These are phyloP conservation scores for Euphydryas editha DNA, from an alignment of 2,888 invertebrate genomes.

Conservation along the genomic window DNA sequence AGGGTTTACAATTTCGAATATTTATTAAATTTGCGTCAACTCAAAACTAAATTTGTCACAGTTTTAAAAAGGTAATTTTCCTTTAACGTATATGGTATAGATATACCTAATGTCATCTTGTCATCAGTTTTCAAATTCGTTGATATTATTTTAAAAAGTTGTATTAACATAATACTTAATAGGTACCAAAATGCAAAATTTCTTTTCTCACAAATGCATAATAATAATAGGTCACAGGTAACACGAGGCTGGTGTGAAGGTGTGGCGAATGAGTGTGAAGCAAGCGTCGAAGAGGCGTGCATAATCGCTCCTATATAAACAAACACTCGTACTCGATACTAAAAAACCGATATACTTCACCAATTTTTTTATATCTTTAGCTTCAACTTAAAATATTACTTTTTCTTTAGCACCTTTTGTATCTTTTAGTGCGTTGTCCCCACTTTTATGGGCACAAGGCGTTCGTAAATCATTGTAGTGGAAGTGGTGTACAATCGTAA, in stretches of 20 bases:
- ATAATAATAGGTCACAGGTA: slow-evolving; percentile 18
- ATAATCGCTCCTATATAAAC: slow-evolving; percentile 76
- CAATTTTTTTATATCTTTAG: slow-evolving; percentile 80
- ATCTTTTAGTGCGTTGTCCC: slow-evolving; percentile 82
- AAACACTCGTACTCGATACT: slow-evolving; percentile 76
- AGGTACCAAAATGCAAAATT: neutral
- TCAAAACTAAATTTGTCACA: slow-evolving; percentile 3
- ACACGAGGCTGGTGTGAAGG: slow-evolving; percentile 20
- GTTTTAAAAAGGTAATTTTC: neutral
- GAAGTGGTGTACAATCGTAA: slow-evolving; percentile 77
- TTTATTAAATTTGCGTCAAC: slow-evolving; percentile 18
- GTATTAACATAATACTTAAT: neutral
- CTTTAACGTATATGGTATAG: neutral
- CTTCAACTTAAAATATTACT: slow-evolving; percentile 80
- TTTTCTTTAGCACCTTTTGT: slow-evolving; percentile 83
- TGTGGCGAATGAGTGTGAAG: slow-evolving; percentile 41
- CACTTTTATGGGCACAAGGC: slow-evolving; percentile 78
- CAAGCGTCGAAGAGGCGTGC: slow-evolving; percentile 67
- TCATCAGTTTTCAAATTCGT: neutral
- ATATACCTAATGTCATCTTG: neutral
- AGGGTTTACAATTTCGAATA: slow-evolving; percentile 24
- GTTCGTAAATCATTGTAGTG: slow-evolving; percentile 83
- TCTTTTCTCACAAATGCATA: neutral
- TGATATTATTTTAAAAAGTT: neutral
- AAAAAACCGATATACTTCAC: slow-evolving; percentile 82